These are phyloP conservation scores for Octomys mimax DNA, from an alignment of 2,797 vertebrate genomes.

Conservation along the genomic window DNA sequence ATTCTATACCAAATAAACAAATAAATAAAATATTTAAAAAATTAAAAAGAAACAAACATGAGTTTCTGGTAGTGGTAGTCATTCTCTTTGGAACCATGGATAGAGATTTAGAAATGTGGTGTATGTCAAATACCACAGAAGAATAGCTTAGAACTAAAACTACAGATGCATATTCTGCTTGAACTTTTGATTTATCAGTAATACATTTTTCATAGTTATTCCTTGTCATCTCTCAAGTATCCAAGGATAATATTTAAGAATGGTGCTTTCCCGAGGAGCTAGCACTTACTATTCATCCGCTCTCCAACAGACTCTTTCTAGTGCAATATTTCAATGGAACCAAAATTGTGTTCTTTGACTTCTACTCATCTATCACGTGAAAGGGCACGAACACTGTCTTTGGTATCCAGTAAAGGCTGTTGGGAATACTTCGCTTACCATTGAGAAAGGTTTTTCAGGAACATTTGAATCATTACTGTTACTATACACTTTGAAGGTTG, in stretches of 20 bases:
- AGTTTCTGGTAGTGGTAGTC: background rate
- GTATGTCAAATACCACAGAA: background rate
- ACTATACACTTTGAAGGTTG: constrained; percentile 16
- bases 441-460: background rate
- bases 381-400: background rate
- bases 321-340: background rate
- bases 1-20: too few relatives aligned
- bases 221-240: background rate
- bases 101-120: constrained; percentile 43
- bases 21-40: too few relatives aligned
- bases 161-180: background rate
- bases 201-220: background rate
- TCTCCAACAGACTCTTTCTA: background rate
- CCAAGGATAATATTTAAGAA: background rate
- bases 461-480: constrained; percentile 18
- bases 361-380: background rate
- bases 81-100: background rate
- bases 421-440: background rate
- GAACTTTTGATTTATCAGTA: constrained; percentile 28
- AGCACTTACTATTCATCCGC: background rate
- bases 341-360: background rate
- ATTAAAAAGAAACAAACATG: too few relatives aligned
- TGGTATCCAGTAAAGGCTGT: background rate
- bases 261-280: background rate
- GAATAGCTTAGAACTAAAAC: background rate